Conservation (phyloP, 2,888 invertebrate genomes). For the Philaethria dido region DNA sequence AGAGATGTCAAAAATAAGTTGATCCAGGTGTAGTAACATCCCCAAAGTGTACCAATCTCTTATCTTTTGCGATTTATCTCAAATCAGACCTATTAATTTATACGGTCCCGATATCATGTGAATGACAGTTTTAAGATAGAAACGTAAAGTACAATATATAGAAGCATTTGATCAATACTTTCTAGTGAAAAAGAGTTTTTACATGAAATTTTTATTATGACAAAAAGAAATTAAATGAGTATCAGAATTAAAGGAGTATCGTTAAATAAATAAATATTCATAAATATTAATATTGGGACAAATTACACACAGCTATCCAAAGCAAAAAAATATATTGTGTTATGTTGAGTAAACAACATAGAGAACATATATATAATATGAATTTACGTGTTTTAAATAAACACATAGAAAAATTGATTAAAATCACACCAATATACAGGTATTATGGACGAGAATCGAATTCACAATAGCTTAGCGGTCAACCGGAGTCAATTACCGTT, state of each 20-base stretch:
- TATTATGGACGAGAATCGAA: too few relatives aligned
- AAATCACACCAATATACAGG: too few relatives aligned
- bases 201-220: neutral
- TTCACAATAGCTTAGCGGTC: too few relatives aligned
- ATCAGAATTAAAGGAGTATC: neutral
- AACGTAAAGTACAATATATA: constrained; percentile 2
- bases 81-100: constrained; percentile 16
- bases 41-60: constrained; percentile 4
- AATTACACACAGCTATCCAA: too few relatives aligned
- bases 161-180: constrained; percentile 4
- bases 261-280: too few relatives aligned
- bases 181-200: too few relatives aligned
- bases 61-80: constrained; percentile 21
- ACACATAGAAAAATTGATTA: too few relatives aligned
- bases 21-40: neutral
- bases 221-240: neutral
- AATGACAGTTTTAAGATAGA: constrained; percentile 6
- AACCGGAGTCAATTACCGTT: neutral
- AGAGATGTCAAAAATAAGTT: neutral
- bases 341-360: too few relatives aligned
- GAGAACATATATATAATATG: too few relatives aligned
- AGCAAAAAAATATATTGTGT: too few relatives aligned
- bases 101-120: neutral
- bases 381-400: too few relatives aligned
- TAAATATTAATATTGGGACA: too few relatives aligned